Evolutionary conservation across 64 coral and sea anemone genomes (phyloP), one percentile per base, ranked within the genome.

Genomic region (Actinia tenebrosa): DNA sequence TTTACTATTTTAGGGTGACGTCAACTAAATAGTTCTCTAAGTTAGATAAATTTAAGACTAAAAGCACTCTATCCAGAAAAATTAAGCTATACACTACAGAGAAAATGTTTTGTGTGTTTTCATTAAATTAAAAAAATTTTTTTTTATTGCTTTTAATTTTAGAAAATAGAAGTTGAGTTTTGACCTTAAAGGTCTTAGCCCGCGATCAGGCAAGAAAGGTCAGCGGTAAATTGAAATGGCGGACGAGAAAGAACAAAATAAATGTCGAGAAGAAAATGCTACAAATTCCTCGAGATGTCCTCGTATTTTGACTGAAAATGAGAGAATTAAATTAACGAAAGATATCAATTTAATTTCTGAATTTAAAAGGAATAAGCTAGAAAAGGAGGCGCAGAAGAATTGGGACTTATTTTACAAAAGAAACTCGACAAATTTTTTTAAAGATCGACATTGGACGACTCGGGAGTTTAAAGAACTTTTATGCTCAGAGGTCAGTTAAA

Each of bases 401-500:
- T 99, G 97, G 97, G 97, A 99, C 64, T 89, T 99, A 82, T 99
- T 99, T 95, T 99, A 99, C 81, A 99, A 99, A 86, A 92, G 97
- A 82, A 99, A 99, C 88, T 87, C 93, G 15, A 95, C 97, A 82
- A 93, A 99, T 13, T 99, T 99, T 87, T 99, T 99, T 56, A 99
- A 99, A 72, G 97, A 99, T 75, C 88, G 97, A 16, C 97, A 95
- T 85, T 99, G 97, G 97, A 99, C 97, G 19, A 95, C 88, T n/a
- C 56, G 91, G 91, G 97, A 99, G 86, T 99, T 99, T 84, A 30
- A 88, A 56, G 86, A 87, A 60, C 23, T 92, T 10, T 59, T 87
- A 43, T 92, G 79, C 27, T 75, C 42, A 75, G 22, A 75, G 69
- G 69, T 75, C 5, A 42, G 18, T 91, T 27, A 81, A 62, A 71